Evolutionary conservation across 2,888 invertebrate genomes (phyloP), one percentile per base, ranked within the genome.

Genomic region (Nomada fucata): DNA sequence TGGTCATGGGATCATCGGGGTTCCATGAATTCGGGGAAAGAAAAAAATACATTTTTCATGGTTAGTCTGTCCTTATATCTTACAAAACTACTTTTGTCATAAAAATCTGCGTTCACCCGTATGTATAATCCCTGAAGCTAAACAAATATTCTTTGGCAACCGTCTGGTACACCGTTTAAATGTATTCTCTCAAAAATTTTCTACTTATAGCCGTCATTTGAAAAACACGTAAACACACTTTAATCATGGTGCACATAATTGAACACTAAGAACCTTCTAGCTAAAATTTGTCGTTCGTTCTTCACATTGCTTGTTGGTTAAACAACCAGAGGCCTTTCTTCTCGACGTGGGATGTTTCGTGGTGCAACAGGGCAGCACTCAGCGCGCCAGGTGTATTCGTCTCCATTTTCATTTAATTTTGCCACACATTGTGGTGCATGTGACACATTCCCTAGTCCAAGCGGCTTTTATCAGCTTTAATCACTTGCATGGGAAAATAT

Each of bases 321-420:
- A 42, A 36, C n/a, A 23, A 9, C 44, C 44, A 4, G 20, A 44
- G 36, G 23, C 20, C 18, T 23, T 13, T 4, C 23, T 50, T 2
- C 26, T 71, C 47, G 20, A 29, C 23, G 23, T 44, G 26, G 7
- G 5, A 20, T 26, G 26, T 59, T 26, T 26, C 20, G 10, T n/a
- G 13, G 13, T 11, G 23, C 42, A 36, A 23, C 18, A 44, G 13
- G 11, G 29, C 15, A 44, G 10, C 18, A 44, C 44, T 20, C 23
- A 59, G 59, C 44, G 15, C 53, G 11, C 55, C 20, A 20, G 42
- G 20, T 26, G 57, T 36, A 70, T 70, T 70, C 47, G 26, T 70
- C 26, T 70, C 59, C 47, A 59, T 70, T 70, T 70, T 47, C 57
- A 59, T 26, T 70, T 18, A 44, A 50, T 70, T 57, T 23, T 7